phyloP scores from a whole-genome alignment of 2,113 vertebrate genomes.

The Epinephelus cyanopodus region DNA sequence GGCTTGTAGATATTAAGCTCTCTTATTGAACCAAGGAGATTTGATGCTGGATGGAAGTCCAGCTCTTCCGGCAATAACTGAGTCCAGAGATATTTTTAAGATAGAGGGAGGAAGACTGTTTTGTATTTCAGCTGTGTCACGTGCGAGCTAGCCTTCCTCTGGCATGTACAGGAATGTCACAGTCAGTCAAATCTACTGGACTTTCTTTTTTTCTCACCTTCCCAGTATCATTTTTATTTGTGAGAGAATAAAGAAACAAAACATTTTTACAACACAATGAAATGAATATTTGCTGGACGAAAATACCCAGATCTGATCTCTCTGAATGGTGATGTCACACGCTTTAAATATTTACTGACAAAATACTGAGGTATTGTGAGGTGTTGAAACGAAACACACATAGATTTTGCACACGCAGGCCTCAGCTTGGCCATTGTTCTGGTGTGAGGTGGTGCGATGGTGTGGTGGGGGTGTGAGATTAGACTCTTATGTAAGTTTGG shows the following conservation, averaged over 20 bases:
- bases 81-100: slow-evolving; percentile 20
- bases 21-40: slow-evolving; percentile 28
- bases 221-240: not conserved
- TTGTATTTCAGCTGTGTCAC: not conserved
- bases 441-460: slow-evolving; percentile 40
- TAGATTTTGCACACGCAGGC: slow-evolving; percentile 20
- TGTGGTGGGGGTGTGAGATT: slow-evolving; percentile 51
- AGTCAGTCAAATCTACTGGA: not conserved
- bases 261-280: not conserved
- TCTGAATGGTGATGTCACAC: not conserved
- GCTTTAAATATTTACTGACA: slow-evolving; percentile 45
- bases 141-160: not conserved
- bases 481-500: slow-evolving; percentile 58
- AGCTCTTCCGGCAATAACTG: slow-evolving; percentile 13
- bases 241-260: not conserved
- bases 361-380: slow-evolving; percentile 35
- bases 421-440: slow-evolving; percentile 50
- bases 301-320: slow-evolving; percentile 14
- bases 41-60: slow-evolving; percentile 1
- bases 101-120: not conserved
- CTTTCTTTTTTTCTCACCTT: slow-evolving; percentile 1
- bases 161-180: not conserved
- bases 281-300: slow-evolving; percentile 1
- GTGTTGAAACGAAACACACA: slow-evolving; percentile 34
- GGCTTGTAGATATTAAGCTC: slow-evolving; percentile 28